Evolutionary conservation across 2,888 invertebrate genomes (phyloP).

Genomic region (Drosophila pseudotakahashii): DNA sequence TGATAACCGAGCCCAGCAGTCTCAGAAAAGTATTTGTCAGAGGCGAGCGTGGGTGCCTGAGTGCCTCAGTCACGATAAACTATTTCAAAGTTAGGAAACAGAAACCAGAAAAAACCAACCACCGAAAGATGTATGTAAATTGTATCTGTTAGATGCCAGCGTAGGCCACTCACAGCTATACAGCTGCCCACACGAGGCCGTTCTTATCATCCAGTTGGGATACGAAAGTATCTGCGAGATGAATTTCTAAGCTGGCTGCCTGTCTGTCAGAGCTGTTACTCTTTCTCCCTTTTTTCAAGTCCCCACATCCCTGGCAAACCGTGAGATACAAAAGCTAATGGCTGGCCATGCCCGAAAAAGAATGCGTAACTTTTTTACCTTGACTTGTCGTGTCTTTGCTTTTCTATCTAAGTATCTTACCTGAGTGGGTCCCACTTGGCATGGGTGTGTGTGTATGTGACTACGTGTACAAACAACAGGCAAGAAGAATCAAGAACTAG

Average conservation of each 20-base stretch:
- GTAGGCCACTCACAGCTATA: conserved; percentile 22
- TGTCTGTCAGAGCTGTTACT: conserved; percentile 9
- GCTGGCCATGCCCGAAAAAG: conserved; percentile 44
- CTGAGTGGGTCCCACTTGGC: conserved; percentile 25
- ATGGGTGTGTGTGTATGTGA: conserved; percentile 5
- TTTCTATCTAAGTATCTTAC: conserved; percentile 41
- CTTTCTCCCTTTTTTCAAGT: background rate
- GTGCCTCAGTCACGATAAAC: too few relatives aligned
- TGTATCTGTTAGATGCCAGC: conserved; percentile 24
- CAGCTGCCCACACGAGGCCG: conserved; percentile 31
- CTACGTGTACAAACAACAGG: conserved; percentile 40
- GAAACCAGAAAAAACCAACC: conserved; percentile 1
- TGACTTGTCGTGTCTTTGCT: conserved; percentile 66
- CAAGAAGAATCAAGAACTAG: conserved; percentile 2
- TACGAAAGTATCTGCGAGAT: conserved; percentile 35
- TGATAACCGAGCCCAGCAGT: background rate
- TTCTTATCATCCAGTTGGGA: conserved; percentile 35
- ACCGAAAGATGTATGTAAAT: conserved; percentile 14
- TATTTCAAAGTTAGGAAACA: background rate
- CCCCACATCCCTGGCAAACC: conserved; percentile 17
- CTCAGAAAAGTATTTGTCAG: background rate
- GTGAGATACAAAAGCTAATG: conserved; percentile 49
- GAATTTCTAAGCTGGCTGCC: conserved; percentile 37
- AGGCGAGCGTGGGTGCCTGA: background rate
- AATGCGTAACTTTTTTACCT: conserved; percentile 75